These are phyloP conservation scores for Cryptus viduatorius DNA, from an alignment of 2,888 invertebrate genomes.

Conservation along the genomic window DNA sequence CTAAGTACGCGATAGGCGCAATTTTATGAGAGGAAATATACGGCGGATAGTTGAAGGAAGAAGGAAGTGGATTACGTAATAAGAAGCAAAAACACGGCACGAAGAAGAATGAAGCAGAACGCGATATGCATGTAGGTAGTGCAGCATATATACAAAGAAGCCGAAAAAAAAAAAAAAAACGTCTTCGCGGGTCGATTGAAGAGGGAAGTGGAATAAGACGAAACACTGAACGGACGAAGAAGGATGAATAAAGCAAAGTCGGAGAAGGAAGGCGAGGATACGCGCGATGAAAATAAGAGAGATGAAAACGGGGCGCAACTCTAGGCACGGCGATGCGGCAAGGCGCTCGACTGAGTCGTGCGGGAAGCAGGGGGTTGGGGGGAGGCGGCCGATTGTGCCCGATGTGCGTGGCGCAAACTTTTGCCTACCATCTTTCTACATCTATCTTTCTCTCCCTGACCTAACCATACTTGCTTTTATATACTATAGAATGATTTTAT, in stretches of 20 bases:
- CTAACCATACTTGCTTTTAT: constrained; percentile 75
- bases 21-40: constrained; percentile 48
- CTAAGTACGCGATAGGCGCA: constrained; percentile 61
- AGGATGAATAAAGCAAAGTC: constrained; percentile 42
- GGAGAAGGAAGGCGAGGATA: constrained; percentile 43
- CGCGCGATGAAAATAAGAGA: constrained; percentile 24
- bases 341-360: constrained; percentile 54
- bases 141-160: constrained; percentile 28
- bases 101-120: constrained; percentile 51
- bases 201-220: not conserved
- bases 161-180: not conserved
- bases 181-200: not conserved
- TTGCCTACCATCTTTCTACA: constrained; percentile 52
- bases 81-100: constrained; percentile 67
- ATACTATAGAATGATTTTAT: not conserved
- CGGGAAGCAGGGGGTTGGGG: not conserved
- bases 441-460: constrained; percentile 77
- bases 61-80: constrained; percentile 63
- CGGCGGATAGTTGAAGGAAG: constrained; percentile 42
- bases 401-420: constrained; percentile 68
- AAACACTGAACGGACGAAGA: not conserved
- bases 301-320: constrained; percentile 48
- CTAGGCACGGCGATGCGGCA: constrained; percentile 23
- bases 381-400: constrained; percentile 56
- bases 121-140: constrained; percentile 11